A percentile compares a stretch with the other conserved stretches of the same genome.
These are phyloP conservation scores for Pelagia noctiluca DNA, from an alignment of 30 jellyfish, hydroid and myxozoan genomes.

Conservation along the genomic window DNA sequence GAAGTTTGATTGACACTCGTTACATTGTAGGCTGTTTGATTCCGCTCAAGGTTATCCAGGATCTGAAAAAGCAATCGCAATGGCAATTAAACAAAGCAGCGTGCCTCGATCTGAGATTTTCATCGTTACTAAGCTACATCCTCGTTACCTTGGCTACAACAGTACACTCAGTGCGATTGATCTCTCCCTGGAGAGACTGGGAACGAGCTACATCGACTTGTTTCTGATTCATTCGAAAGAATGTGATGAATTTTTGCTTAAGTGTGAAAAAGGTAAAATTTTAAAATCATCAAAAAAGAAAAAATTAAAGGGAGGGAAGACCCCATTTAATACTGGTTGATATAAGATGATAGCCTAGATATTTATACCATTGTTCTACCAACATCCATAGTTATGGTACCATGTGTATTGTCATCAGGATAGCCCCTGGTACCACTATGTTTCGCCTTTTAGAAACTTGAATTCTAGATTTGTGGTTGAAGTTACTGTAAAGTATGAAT, in stretches of 20 bases:
- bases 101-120: conserved; percentile 88
- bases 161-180: conserved; percentile 91
- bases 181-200: conserved; percentile 73
- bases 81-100: conserved; percentile 76
- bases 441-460: no score
- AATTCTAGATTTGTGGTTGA: no score
- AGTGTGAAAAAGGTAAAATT: conserved; percentile 85
- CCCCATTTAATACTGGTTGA: no score
- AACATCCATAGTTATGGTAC: no score
- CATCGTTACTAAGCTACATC: conserved; percentile 87
- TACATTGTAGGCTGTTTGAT: conserved; percentile 83
- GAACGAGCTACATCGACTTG: conserved; percentile 80
- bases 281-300: no score
- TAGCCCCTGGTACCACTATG: no score
- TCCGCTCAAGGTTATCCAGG: conserved; percentile 93
- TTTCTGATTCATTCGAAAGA: conserved; percentile 81
- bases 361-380: no score
- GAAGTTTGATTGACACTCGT: no score
- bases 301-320: no score
- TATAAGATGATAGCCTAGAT: no score
- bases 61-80: conserved; percentile 87
- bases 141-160: conserved; percentile 87
- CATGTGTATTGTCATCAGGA: no score
- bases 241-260: conserved; percentile 85
- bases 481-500: no score